Evolutionary conservation across 2,797 vertebrate genomes (phyloP).

Genomic region (Darevskia mixta): DNA sequence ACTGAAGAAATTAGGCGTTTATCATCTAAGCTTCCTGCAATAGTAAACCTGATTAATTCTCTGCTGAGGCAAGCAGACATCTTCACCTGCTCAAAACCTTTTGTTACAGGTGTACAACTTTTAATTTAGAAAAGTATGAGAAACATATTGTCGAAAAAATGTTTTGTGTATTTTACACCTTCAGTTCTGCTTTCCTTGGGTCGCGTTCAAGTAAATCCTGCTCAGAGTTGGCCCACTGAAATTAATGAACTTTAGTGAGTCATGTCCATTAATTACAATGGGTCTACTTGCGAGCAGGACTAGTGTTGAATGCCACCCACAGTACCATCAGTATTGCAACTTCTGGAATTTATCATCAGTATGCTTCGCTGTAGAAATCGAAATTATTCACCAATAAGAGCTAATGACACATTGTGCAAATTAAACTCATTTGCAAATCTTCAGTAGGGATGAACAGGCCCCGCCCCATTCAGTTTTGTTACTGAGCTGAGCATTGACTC

Average conservation of each 20-base stretch:
- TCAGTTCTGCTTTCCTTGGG: no score
- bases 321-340: not conserved
- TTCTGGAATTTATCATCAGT: not conserved
- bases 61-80: not conserved
- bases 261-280: no score
- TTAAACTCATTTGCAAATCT: not conserved
- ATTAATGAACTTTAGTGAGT: no score
- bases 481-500: not conserved
- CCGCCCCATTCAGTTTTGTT: not conserved
- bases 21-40: slow-evolving; percentile 6
- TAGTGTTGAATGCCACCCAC: not conserved
- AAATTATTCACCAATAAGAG: not conserved
- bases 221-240: no score
- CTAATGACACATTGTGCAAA: not conserved
- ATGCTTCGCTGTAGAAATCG: no score
- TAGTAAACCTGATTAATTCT: not conserved
- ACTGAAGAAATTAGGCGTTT: slow-evolving; percentile 18
- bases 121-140: not conserved
- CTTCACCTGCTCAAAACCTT: not conserved
- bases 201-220: no score
- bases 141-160: not conserved
- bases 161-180: no score
- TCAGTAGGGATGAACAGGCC: not conserved
- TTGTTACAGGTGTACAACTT: not conserved
- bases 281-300: no score